Conservation (phyloP, 2,888 invertebrate genomes). For the Tetheella fluctuosa region DNA sequence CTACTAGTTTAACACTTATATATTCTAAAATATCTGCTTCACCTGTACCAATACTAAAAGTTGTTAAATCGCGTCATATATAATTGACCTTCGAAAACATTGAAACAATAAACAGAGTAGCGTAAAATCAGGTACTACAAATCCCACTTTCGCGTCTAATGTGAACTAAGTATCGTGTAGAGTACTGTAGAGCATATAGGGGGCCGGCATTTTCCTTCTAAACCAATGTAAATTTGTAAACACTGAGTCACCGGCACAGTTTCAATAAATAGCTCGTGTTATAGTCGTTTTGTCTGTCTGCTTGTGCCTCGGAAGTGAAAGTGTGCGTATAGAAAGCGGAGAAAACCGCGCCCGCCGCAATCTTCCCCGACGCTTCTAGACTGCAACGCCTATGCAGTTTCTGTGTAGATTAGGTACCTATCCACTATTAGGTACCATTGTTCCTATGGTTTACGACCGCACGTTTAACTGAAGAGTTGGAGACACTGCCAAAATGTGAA, state of each 20-base stretch:
- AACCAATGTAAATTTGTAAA: slow-evolving; percentile 39
- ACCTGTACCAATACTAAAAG: not conserved
- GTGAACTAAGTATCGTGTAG: too few species aligned
- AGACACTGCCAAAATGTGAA: slow-evolving; percentile 5
- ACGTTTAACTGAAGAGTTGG: slow-evolving; percentile 6
- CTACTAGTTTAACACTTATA: slow-evolving; percentile 3
- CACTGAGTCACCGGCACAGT: slow-evolving; percentile 52
- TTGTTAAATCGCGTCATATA: not conserved
- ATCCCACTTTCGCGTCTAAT: not conserved
- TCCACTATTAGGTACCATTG: slow-evolving; percentile 29
- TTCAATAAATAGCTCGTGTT: slow-evolving; percentile 52
- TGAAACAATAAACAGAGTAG: not conserved
- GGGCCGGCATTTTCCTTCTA: slow-evolving; percentile 32
- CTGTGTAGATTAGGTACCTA: too few species aligned
- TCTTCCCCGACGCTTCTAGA: slow-evolving; percentile 50
- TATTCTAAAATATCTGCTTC: not conserved
- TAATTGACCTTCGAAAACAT: not conserved
- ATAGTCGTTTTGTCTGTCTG: slow-evolving; percentile 59
- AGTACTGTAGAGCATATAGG: not conserved
- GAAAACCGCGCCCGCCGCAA: slow-evolving; percentile 54
- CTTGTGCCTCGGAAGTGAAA: slow-evolving; percentile 63
- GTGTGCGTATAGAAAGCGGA: slow-evolving; percentile 66
- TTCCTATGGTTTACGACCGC: slow-evolving; percentile 27
- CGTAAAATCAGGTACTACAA: not conserved
- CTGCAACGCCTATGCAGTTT: slow-evolving; percentile 54